These are phyloP conservation scores for Stegostoma tigrinum DNA, from an alignment of 2,113 vertebrate species.

Conservation along the genomic window DNA sequence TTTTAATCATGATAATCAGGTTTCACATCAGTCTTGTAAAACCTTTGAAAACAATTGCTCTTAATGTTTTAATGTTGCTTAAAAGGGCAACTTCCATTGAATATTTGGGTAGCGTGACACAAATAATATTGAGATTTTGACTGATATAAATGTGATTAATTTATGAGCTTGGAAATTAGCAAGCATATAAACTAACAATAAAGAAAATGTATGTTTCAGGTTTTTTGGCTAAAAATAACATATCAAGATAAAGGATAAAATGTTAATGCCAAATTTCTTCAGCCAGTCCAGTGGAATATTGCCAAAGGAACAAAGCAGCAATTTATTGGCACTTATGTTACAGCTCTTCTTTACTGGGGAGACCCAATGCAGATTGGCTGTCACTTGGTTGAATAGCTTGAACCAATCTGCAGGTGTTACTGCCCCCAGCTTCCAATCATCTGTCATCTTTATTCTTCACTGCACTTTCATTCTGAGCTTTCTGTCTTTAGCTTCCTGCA, in stretches of 20 bases:
- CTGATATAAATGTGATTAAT: background rate
- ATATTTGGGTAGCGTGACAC: background rate
- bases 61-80: background rate
- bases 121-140: background rate
- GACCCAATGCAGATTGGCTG: no score
- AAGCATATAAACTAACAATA: background rate
- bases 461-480: no score
- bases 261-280: background rate
- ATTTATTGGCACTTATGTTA: no score
- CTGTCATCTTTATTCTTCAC: no score
- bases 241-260: background rate
- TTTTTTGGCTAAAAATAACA: background rate
- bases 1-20: background rate
- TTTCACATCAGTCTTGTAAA: background rate
- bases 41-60: background rate
- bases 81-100: background rate
- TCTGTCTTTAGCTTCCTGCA: no score
- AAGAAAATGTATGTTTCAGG: background rate
- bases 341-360: no score
- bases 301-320: no score
- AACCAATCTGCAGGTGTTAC: no score
- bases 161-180: background rate
- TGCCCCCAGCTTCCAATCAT: no score
- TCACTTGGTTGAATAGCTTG: no score
- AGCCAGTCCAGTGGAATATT: background rate